These are phyloP conservation scores for Drosophila pectinifera DNA, from an alignment of 1,140 invertebrate species.

Conservation along the genomic window DNA sequence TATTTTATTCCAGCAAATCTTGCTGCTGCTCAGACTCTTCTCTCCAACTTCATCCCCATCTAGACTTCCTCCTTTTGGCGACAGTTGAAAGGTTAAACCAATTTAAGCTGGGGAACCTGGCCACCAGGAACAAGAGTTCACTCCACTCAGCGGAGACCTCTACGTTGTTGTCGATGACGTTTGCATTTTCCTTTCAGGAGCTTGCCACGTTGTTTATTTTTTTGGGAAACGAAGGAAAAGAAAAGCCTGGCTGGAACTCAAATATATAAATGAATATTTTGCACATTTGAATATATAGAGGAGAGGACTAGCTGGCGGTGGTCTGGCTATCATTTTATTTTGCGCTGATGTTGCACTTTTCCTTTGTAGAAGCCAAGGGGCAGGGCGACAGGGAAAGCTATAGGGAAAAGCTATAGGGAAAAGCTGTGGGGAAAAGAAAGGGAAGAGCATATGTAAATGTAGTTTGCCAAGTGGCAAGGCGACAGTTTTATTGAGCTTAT, in stretches of 20 bases:
- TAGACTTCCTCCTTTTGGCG: neutral
- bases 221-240: neutral
- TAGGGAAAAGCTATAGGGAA: neutral
- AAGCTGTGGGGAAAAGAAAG: neutral
- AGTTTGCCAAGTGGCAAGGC: conserved; percentile 76
- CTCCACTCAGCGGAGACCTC: conserved; percentile 13
- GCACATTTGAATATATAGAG: conserved; percentile 69
- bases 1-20: conserved; percentile 45
- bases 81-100: conserved; percentile 67
- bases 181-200: conserved; percentile 68
- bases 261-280: conserved; percentile 74
- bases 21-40: conserved; percentile 4
- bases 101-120: conserved; percentile 51
- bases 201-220: conserved; percentile 10
- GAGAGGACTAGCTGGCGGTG: conserved; percentile 7
- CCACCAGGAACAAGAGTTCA: conserved; percentile 40
- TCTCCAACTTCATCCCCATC: neutral
- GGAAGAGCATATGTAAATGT: conserved; percentile 66
- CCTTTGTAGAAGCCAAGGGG: conserved; percentile 41
- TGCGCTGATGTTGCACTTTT: conserved; percentile 73
- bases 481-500: conserved; percentile 82
- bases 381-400: no score
- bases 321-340: conserved; percentile 71
- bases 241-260: conserved; percentile 29
- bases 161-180: conserved; percentile 70